These are phyloP conservation scores for Onychorhynchus coronatus DNA, from an alignment of 2,113 vertebrate genomes.

Conservation along the genomic window DNA sequence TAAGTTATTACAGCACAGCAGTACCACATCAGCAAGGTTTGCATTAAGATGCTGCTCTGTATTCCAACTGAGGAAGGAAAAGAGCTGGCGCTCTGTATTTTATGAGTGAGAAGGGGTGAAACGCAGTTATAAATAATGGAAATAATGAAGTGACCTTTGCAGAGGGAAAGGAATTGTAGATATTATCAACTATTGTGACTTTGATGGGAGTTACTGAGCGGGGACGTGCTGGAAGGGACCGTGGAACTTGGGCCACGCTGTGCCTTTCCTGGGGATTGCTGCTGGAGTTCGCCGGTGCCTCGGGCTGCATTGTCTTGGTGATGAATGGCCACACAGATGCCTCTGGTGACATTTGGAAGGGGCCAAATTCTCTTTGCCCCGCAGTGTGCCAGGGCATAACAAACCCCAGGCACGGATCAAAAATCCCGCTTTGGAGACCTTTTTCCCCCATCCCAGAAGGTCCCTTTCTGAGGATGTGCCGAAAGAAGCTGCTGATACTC, in stretches of 20 bases:
- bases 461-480: background rate
- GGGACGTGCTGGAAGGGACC: background rate
- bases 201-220: background rate
- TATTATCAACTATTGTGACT: background rate
- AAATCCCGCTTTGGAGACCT: background rate
- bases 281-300: background rate
- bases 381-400: background rate
- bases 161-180: background rate
- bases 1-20: background rate
- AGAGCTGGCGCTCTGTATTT: background rate
- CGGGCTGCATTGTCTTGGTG: background rate
- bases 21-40: background rate
- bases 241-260: accelerated
- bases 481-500: constrained; percentile 17
- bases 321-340: background rate
- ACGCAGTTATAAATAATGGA: background rate
- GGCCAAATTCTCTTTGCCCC: background rate
- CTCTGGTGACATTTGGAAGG: background rate
- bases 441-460: background rate
- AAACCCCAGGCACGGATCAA: background rate
- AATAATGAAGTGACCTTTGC: background rate
- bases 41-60: accelerated
- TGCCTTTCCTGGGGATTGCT: background rate
- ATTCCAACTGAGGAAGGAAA: background rate
- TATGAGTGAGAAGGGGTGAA: background rate